Evolutionary conservation across 2,888 invertebrate genomes (phyloP).

Genomic region (Gastracanthus pulcherrimus): DNA sequence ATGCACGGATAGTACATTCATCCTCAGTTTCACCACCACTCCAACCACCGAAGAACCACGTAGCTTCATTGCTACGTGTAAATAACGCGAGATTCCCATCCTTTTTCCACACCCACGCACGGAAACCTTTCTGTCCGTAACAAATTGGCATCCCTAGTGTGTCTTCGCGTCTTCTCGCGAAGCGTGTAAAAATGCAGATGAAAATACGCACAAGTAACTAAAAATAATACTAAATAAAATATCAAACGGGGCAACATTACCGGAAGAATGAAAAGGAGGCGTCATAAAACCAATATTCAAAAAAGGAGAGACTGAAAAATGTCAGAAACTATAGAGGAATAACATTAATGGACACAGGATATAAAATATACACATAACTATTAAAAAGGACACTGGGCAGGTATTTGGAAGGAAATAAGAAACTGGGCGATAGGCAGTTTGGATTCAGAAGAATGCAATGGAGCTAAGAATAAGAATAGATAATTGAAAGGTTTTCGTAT

Average conservation of each 20-base stretch:
- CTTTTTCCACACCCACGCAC: no score
- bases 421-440: not conserved
- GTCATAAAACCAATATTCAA: not conserved
- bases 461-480: not conserved
- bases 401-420: not conserved
- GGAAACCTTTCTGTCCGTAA: no score
- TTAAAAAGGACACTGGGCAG: not conserved
- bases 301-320: not conserved
- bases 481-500: no score
- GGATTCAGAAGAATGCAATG: not conserved
- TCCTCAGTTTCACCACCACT: no score
- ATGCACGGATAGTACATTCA: no score
- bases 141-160: no score
- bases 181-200: not conserved
- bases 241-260: not conserved
- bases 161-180: no score
- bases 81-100: no score
- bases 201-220: not conserved
- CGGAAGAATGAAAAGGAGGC: slow-evolving; percentile 2
- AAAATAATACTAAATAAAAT: not conserved
- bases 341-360: slow-evolving; percentile 1
- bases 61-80: no score
- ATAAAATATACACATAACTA: slow-evolving; percentile 3
- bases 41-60: no score
- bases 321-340: slow-evolving; percentile 12